Percentiles rank a stretch among this genome's conserved stretches.
Evolutionary conservation across 1,140 invertebrate genomes (phyloP).

Genomic region (Cyclargus thomasi): DNA sequence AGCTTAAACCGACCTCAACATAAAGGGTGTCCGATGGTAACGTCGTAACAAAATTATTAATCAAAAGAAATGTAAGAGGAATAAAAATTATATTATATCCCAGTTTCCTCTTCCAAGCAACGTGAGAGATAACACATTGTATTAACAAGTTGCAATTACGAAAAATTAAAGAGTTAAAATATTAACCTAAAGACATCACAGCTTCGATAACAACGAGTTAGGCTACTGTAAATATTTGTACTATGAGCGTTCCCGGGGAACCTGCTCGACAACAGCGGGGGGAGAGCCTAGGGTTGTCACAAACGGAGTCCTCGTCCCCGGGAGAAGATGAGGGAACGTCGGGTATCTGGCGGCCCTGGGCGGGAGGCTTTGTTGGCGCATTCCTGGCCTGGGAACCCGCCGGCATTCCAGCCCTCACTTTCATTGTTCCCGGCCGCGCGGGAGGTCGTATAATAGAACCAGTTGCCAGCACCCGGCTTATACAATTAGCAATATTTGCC

Average conservation of each 20-base stretch:
- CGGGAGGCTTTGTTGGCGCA: constrained; percentile 68
- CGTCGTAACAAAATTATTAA: too few relatives aligned
- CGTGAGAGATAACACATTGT: too few relatives aligned
- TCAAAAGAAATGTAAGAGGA: too few relatives aligned
- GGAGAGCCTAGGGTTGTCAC: not conserved
- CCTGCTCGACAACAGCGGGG: not conserved
- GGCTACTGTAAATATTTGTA: too few relatives aligned
- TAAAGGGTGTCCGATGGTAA: too few relatives aligned
- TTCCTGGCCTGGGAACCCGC: constrained; percentile 71
- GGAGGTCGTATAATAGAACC: constrained; percentile 70
- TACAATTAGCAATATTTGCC: constrained; percentile 35
- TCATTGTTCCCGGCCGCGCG: constrained; percentile 69
- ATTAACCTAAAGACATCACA: too few relatives aligned
- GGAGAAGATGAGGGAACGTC: constrained; percentile 46
- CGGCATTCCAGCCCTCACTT: constrained; percentile 69
- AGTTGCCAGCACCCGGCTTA: constrained; percentile 43
- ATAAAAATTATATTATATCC: too few relatives aligned
- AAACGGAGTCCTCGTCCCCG: constrained; percentile 1
- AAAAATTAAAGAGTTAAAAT: too few relatives aligned
- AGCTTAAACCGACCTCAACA: too few relatives aligned
- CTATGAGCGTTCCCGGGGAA: not conserved
- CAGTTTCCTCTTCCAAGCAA: too few relatives aligned
- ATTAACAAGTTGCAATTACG: too few relatives aligned
- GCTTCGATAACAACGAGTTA: too few relatives aligned
- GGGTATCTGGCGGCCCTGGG: constrained; percentile 54